Base-by-base conservation (phyloP, 2,113 vertebrate species). In the Argyrosomus japonicus region DNA sequence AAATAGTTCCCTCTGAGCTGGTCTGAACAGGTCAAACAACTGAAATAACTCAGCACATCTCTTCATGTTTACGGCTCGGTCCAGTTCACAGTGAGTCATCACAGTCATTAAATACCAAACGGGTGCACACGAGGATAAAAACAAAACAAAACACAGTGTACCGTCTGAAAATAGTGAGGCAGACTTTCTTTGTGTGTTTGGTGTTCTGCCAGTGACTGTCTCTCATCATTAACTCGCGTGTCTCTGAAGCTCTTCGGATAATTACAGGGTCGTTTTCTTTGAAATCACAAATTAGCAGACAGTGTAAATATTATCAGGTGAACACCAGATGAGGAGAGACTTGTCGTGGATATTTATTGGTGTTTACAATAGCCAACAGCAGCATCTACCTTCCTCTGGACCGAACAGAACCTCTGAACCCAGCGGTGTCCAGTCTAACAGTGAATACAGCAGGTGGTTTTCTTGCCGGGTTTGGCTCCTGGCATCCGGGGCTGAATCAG, bases 21-120 rank as follows among this genome's bases (percentile, higher is more conserved):
- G 5, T 29, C 80, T 10, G 65, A 77, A 29, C 71, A 67, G 70
- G 79, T 82, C 71, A 68, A 15, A 82, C 48, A n/a, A 12, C 72
- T 36, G 40, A 68, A 74, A 79, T 45, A 74, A 36, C 32, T 54
- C 56, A 45, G 17, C 17, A 19, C 60, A 17, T 60, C 61, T 51
- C 47, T 27, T 67, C 62, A 21, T 1, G 47, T 32, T 40, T 36
- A 0, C 32, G 18, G 62, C 61, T 63, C 60, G 4, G 75, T 53
- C 75, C 60, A 2, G 36, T 36, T 72, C 58, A 43, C 63, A 0
- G 18, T 71, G 87, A 89, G 32, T 83, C 84, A 83, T 62, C 29
- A 0, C 47, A 27, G 36, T 9, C 25, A 5, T 51, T 64, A 77
- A 82, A 85, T 53, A 77, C 62, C 79, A 83, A 72, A 70, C 40